A percentile compares a stretch with the other conserved stretches of the same genome.
These are phyloP conservation scores for Oxyteleia sp. DNA, from an alignment of 2,888 invertebrate genomes.

Conservation along the genomic window DNA sequence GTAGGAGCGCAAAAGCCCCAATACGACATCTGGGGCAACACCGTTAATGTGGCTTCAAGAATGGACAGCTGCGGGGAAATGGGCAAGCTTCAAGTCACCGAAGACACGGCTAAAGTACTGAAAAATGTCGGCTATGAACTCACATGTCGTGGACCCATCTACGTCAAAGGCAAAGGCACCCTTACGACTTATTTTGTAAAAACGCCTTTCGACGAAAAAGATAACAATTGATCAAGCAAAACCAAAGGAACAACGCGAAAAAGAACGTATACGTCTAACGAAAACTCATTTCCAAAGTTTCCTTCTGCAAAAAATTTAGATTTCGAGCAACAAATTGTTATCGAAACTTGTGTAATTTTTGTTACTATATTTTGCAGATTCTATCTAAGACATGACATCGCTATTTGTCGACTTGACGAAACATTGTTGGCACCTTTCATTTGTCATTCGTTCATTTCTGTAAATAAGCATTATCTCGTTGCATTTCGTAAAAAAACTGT, in stretches of 20 bases:
- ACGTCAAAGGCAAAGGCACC: conserved; percentile 98
- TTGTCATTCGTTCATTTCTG: conserved; percentile 50
- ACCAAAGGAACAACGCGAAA: conserved; percentile 5
- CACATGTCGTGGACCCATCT: conserved; percentile 96
- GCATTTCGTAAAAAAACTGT: conserved; percentile 39
- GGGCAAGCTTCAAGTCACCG: conserved; percentile 95
- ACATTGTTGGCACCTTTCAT: not conserved
- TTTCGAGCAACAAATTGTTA: not conserved
- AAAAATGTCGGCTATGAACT: conserved; percentile 95
- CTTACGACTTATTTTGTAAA: conserved; percentile 97
- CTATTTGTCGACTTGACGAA: not conserved
- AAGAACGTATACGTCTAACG: not conserved
- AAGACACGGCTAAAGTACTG: conserved; percentile 94
- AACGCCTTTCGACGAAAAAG: conserved; percentile 92
- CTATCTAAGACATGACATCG: not conserved
- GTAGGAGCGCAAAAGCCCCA: conserved; percentile 99
- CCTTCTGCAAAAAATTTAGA: not conserved
- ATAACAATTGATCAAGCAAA: conserved; percentile 77
- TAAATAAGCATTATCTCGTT: conserved; percentile 60
- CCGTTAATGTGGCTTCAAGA: conserved; percentile 98
- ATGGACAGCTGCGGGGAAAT: conserved; percentile 99
- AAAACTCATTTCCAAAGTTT: not conserved
- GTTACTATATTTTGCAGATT: not conserved
- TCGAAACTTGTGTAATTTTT: not conserved
- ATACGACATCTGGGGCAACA: conserved; percentile 99